These are phyloP conservation scores for Phaethornis superciliosus DNA, from an alignment of 2,113 vertebrate genomes.

Conservation along the genomic window DNA sequence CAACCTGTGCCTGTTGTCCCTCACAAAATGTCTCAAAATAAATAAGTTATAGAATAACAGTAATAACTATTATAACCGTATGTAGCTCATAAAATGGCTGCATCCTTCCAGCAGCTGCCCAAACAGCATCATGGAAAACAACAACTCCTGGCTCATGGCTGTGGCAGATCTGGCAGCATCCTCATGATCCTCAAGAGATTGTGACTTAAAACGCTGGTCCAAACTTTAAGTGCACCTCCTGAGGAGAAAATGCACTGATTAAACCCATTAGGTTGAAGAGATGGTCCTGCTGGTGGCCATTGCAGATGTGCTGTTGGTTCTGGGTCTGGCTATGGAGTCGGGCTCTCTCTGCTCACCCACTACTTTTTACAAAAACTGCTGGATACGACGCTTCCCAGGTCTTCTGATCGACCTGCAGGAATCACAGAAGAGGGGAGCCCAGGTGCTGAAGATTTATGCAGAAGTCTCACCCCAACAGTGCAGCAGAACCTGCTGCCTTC, in stretches of 20 bases:
- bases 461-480: slow-evolving; percentile 85
- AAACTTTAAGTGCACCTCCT: neutral
- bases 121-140: neutral
- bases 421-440: slow-evolving; percentile 86
- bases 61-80: neutral
- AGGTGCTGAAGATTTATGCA: slow-evolving; percentile 78
- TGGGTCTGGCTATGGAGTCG: slow-evolving; percentile 59
- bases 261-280: neutral
- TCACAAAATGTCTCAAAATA: neutral
- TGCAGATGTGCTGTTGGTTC: slow-evolving; percentile 64
- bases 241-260: neutral
- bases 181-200: neutral
- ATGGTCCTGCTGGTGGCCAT: slow-evolving; percentile 77
- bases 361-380: slow-evolving; percentile 88
- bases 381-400: slow-evolving; percentile 91
- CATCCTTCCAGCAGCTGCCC: neutral
- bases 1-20: neutral
- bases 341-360: slow-evolving; percentile 84
- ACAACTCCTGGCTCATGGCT: neutral
- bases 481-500: slow-evolving; percentile 87
- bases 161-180: neutral
- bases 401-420: slow-evolving; percentile 83
- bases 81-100: neutral
- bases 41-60: neutral
- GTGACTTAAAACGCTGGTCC: neutral